Conservation (phyloP, 2,797 vertebrate species). For the Phrynocephalus forsythii region DNA sequence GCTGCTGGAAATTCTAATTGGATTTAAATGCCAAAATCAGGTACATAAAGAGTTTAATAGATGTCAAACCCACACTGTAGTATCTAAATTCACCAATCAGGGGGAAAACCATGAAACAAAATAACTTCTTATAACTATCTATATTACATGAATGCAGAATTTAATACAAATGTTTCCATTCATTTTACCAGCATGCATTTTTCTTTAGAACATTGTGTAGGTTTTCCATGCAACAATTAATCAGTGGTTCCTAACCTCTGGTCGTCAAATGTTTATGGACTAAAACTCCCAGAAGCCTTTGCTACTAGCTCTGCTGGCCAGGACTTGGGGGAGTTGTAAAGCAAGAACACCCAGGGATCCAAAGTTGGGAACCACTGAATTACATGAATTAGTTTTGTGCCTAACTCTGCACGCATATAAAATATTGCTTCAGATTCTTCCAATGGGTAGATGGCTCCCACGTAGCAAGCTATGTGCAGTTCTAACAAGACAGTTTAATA, state of each 20-base stretch:
- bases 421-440: too few species aligned
- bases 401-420: background rate
- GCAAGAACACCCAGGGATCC: too few species aligned
- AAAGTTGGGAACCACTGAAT: too few species aligned
- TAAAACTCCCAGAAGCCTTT: too few species aligned
- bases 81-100: background rate
- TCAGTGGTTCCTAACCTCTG: background rate
- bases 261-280: too few species aligned
- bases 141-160: background rate
- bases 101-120: background rate
- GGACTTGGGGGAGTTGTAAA: too few species aligned
- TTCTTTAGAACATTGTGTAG: background rate
- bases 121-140: background rate
- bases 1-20: too few species aligned
- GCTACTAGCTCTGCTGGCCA: too few species aligned
- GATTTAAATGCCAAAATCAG: background rate
- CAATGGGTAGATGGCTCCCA: too few species aligned
- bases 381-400: background rate
- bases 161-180: background rate
- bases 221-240: background rate
- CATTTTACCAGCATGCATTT: background rate
- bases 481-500: background rate
- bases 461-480: too few species aligned
- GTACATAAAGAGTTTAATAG: background rate
- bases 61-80: background rate